These are phyloP conservation scores for Erithacus rubecula DNA, from an alignment of 2,797 vertebrate species.

Conservation along the genomic window DNA sequence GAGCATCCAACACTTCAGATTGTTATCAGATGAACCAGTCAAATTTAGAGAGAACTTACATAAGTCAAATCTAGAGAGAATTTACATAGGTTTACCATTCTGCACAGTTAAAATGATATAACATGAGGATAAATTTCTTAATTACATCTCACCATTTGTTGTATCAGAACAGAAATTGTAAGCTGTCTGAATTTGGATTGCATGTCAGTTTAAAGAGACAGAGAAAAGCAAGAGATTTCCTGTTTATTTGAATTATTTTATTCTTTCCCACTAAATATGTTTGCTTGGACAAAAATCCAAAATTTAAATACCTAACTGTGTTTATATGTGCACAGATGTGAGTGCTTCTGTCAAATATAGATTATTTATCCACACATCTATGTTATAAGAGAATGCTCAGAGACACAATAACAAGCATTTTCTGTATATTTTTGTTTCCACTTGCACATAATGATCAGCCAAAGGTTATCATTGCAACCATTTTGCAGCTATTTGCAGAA, in stretches of 20 bases:
- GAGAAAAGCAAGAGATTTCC: not conserved
- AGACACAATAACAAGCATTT: not conserved
- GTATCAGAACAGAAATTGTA: not conserved
- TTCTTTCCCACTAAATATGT: not conserved
- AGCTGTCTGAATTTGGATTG: not conserved
- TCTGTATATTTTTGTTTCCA: not conserved
- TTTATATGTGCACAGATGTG: not conserved
- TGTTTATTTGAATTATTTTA: not conserved
- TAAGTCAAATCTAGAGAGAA: not conserved
- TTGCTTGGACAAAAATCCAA: not conserved
- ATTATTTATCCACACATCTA: not conserved
- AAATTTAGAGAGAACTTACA: not conserved
- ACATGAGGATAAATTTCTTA: not conserved
- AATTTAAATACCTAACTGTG: not conserved
- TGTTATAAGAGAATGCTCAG: not conserved
- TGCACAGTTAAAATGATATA: not conserved
- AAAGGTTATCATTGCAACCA: not conserved
- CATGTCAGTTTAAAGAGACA: not conserved
- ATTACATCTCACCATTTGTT: not conserved
- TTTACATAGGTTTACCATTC: not conserved
- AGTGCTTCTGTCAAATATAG: not conserved
- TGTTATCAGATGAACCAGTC: not conserved
- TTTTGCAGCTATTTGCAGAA: slow-evolving; percentile 31
- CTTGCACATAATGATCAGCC: not conserved
- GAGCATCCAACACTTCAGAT: not conserved